These are phyloP conservation scores for Cichlasoma orientale DNA, from an alignment of 2,797 vertebrate species.

Conservation along the genomic window DNA sequence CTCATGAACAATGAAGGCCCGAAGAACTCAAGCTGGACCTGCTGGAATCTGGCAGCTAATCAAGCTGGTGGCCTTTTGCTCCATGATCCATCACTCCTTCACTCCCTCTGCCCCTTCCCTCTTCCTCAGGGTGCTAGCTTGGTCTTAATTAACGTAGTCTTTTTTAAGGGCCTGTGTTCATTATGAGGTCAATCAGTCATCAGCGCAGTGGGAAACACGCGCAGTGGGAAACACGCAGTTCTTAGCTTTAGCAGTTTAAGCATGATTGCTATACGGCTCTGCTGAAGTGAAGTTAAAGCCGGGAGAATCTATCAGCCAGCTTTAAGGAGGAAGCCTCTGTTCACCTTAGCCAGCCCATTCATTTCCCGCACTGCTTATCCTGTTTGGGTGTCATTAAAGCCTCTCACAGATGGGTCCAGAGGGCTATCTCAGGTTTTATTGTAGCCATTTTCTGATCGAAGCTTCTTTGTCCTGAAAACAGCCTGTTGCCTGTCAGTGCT, in stretches of 20 bases:
- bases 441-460: background rate
- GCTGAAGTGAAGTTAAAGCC: slow-evolving; percentile 2
- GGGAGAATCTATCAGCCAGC: background rate
- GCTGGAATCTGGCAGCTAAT: slow-evolving; percentile 23
- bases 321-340: background rate
- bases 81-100: background rate
- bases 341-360: background rate
- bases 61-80: slow-evolving; percentile 7
- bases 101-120: background rate
- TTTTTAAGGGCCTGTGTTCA: background rate
- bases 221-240: background rate
- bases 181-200: background rate
- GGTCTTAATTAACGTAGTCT: slow-evolving; percentile 24
- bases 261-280: background rate
- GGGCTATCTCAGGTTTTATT: background rate
- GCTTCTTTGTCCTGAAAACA: background rate
- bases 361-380: background rate
- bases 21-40: background rate
- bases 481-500: background rate
- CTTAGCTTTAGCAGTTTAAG: background rate
- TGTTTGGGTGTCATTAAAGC: background rate
- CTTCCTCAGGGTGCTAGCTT: slow-evolving; percentile 1
- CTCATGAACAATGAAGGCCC: background rate
- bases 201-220: background rate
- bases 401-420: background rate